Base-by-base conservation (phyloP, 2,113 vertebrate genomes). In the Pelvicachromis taeniatus region DNA sequence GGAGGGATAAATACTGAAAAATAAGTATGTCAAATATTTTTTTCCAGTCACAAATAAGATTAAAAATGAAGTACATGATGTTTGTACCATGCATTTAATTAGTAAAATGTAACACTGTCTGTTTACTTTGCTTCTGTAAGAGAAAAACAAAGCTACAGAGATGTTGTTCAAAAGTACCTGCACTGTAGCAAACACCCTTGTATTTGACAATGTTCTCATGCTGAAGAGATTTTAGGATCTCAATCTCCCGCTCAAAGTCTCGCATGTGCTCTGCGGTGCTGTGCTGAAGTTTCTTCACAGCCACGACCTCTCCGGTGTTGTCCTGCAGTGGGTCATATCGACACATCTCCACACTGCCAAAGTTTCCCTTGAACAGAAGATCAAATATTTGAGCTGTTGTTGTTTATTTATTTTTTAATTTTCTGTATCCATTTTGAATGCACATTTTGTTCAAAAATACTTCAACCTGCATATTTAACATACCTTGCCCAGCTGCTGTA, bases 171-270 rank as follows among this genome's bases (percentile, higher is more conserved):
- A 3, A 38, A 17, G 11, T 82, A 95, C 99, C 98, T 92, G 98
- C 98, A 26, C 98, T 99, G 94, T 99, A 99, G 93, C 98, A 99
- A 7, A 99, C 98, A 48, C 99, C 99, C 92, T 99, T 99, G 93
- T 99, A 99, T 86, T 97, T 98, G 83, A 99, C 99, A 33, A 99
- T 99, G 95, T 99, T 99, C 78, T 99, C 98, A 16, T 99, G 99
- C 82, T 99, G 98, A 38, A 99, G 94, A 48, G 98, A 99, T 84
- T 98, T 99, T 53, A 99, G 96, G 92, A 99, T 99, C 94, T 99
- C 97, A 7, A 99, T 99, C 89, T 99, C 99, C 61, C 97, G 96
- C 95, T 99, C 98, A 35, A 99, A 99, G 92, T 99, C 98, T 9
- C 98, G 94, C 68, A 99, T 92, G 88, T 99, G 98, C 87, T 99